Evolutionary conservation across 1,140 invertebrate species (phyloP).

Genomic region (Lysiphlebus fabarum): DNA sequence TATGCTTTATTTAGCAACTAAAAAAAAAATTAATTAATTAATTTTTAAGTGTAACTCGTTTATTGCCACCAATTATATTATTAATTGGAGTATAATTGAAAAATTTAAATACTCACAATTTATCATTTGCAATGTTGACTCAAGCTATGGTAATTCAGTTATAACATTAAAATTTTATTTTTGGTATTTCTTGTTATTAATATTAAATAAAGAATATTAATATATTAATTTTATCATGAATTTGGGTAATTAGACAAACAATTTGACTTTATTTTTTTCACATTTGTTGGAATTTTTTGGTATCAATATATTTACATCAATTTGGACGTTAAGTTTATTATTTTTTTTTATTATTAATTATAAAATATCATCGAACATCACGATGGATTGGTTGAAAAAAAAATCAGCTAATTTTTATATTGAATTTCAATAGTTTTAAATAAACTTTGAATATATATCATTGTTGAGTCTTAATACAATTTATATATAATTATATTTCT

Average conservation of each 20-base stretch:
- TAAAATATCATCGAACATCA: constrained; percentile 68
- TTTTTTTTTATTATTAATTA: constrained; percentile 78
- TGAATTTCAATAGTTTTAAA: too few relatives aligned
- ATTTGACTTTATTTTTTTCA: constrained; percentile 84
- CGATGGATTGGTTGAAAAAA: constrained; percentile 6
- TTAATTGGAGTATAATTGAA: constrained; percentile 68
- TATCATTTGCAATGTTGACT: constrained; percentile 82
- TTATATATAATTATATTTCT: too few relatives aligned
- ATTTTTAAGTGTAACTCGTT: constrained; percentile 66
- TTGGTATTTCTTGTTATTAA: constrained; percentile 92
- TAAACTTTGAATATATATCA: too few relatives aligned
- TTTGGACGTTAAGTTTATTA: constrained; percentile 73
- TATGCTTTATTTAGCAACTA: constrained; percentile 79
- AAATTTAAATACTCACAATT: constrained; percentile 64
- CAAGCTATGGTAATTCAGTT: constrained; percentile 92
- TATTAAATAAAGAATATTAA: constrained; percentile 60
- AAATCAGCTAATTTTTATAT: too few relatives aligned
- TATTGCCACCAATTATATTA: constrained; percentile 74
- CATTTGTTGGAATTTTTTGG: constrained; percentile 90
- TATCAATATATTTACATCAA: constrained; percentile 73
- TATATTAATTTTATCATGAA: constrained; percentile 47
- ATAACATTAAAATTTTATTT: constrained; percentile 97
- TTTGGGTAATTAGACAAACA: constrained; percentile 79
- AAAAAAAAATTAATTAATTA: constrained; percentile 52
- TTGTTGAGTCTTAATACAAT: too few relatives aligned